Conservation (phyloP, 2,888 invertebrate genomes). For the Acanthosepion lycidas region DNA sequence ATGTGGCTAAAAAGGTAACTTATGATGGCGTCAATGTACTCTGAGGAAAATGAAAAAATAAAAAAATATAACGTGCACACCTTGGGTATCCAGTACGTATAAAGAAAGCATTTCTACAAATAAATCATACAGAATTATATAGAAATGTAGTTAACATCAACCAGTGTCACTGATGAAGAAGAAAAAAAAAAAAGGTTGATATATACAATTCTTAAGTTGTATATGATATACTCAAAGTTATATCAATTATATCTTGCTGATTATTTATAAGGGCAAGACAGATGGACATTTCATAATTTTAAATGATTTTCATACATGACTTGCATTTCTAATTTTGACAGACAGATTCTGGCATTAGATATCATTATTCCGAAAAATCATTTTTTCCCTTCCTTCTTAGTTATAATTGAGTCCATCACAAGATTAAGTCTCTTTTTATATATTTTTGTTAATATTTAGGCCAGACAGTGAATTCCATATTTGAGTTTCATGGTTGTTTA, state of each 20-base stretch:
- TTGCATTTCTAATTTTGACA: neutral
- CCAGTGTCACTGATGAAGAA: neutral
- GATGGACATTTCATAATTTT: neutral
- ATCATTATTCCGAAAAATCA: neutral
- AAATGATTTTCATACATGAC: neutral
- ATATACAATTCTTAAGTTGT: neutral
- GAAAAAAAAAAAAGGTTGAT: neutral
- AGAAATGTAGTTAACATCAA: neutral
- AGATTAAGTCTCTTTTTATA: neutral
- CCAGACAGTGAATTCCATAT: neutral
- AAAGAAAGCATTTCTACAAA: neutral
- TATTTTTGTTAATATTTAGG: neutral
- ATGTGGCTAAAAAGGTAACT: too few species aligned
- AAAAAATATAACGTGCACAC: neutral
- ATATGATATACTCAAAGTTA: neutral
- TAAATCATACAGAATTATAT: neutral
- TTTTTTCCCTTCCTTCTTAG: neutral
- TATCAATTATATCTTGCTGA: neutral
- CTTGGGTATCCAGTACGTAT: neutral
- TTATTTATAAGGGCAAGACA: neutral
- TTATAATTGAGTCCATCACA: neutral
- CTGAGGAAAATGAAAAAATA: too few species aligned
- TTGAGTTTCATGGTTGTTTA: neutral
- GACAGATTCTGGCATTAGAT: neutral
- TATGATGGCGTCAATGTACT: too few species aligned